These are phyloP conservation scores for Pyrocoelia pectoralis DNA, from an alignment of 2,888 invertebrate species.

Conservation along the genomic window DNA sequence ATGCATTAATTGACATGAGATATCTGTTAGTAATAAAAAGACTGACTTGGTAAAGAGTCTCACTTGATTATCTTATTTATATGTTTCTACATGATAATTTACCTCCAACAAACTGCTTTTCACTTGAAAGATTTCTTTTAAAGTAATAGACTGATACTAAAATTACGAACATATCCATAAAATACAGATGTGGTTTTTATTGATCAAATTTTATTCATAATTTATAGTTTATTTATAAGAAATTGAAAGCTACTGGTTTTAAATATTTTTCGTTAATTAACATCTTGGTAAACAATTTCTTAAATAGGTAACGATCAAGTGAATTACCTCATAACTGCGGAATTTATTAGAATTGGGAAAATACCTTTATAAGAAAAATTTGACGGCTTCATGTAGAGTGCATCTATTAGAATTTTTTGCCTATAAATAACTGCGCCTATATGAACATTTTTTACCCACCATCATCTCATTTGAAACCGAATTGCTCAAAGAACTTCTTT, in stretches of 20 bases:
- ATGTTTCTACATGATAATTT: slow-evolving; percentile 27
- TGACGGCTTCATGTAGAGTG: too few species aligned
- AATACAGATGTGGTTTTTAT: slow-evolving; percentile 25
- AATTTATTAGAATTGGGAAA: too few species aligned
- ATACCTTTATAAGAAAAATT: too few species aligned
- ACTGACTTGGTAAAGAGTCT: slow-evolving; percentile 30
- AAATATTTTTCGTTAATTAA: slow-evolving; percentile 1
- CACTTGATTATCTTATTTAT: slow-evolving; percentile 40
- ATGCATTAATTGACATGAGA: slow-evolving; percentile 37
- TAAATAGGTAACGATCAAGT: not conserved
- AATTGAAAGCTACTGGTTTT: slow-evolving; percentile 15
- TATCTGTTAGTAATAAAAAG: slow-evolving; percentile 36
- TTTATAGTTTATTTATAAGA: slow-evolving; percentile 17
- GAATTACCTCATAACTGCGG: not conserved
- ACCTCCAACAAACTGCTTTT: slow-evolving; percentile 26
- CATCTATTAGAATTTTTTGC: too few species aligned
- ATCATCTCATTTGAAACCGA: too few species aligned
- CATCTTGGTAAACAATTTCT: not conserved
- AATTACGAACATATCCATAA: slow-evolving; percentile 10
- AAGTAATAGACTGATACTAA: not conserved
- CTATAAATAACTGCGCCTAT: too few species aligned
- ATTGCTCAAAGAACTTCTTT: too few species aligned
- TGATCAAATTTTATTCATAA: slow-evolving; percentile 16
- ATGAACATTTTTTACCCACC: too few species aligned
- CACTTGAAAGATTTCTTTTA: slow-evolving; percentile 12